A percentile compares a stretch with the other conserved stretches of the same genome.
Evolutionary conservation across 2,888 invertebrate species (phyloP).

Genomic region (Andrena hattorfiana): DNA sequence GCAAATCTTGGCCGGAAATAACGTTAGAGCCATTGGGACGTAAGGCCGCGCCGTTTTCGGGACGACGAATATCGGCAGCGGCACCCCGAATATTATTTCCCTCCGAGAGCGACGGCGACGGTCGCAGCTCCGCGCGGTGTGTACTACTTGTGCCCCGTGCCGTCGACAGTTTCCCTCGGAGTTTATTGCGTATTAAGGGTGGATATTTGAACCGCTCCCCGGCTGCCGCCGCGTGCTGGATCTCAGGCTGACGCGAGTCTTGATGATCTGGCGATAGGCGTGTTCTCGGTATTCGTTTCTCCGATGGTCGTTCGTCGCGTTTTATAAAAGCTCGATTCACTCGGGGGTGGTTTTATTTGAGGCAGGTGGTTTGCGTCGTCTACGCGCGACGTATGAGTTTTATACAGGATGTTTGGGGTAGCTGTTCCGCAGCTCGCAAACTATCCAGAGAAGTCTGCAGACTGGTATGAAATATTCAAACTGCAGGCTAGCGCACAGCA

Average conservation of each 20-base stretch:
- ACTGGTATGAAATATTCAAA: background rate
- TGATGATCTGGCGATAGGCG: constrained; percentile 4
- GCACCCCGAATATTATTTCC: constrained; percentile 70
- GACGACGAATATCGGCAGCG: constrained; percentile 58
- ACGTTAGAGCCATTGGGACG: constrained; percentile 81
- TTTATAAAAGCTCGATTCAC: background rate
- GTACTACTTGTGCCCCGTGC: constrained; percentile 37
- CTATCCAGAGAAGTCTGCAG: background rate
- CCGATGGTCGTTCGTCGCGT: background rate
- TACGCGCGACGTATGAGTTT: too few species aligned
- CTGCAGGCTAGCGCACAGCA: background rate
- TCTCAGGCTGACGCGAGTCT: background rate
- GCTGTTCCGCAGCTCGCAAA: background rate
- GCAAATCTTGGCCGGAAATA: constrained; percentile 82
- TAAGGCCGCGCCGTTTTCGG: constrained; percentile 71
- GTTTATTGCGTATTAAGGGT: constrained; percentile 63
- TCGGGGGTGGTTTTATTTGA: constrained; percentile 13
- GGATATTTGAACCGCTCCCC: constrained; percentile 25
- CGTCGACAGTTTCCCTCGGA: constrained; percentile 43
- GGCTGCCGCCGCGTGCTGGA: background rate
- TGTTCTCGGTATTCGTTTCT: background rate
- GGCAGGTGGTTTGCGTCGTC: too few species aligned
- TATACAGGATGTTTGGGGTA: too few species aligned
- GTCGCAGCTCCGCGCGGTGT: background rate
- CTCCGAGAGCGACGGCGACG: constrained; percentile 27